phyloP scores from a whole-genome alignment of 1,140 invertebrate genomes.

The Cherax destructor region DNA sequence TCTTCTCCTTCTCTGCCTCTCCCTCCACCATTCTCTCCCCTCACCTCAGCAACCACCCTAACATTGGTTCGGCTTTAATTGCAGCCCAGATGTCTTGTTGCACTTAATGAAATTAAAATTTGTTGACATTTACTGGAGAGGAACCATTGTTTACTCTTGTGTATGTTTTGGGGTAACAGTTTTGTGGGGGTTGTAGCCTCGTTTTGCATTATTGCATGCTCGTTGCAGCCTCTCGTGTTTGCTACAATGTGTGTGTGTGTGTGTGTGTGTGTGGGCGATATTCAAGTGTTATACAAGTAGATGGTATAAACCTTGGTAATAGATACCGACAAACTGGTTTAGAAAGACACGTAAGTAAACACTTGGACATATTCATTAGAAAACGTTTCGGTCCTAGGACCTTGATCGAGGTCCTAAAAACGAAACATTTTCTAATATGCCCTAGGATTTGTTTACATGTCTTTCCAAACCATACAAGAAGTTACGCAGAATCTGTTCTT shows the following conservation, averaged over 20 bases:
- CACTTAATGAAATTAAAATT: slow-evolving; percentile 47
- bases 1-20: not conserved
- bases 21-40: not conserved
- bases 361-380: too few relatives aligned
- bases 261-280: too few relatives aligned
- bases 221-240: not conserved
- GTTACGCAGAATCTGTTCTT: too few relatives aligned
- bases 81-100: slow-evolving; percentile 35
- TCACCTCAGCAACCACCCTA: not conserved
- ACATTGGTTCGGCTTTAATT: slow-evolving; percentile 20
- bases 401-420: too few relatives aligned
- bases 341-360: too few relatives aligned
- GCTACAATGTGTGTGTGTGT: not conserved
- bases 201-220: not conserved
- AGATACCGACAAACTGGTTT: too few relatives aligned
- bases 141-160: slow-evolving; percentile 14
- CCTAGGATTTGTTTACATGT: too few relatives aligned
- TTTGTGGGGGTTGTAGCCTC: not conserved
- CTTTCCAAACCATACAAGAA: too few relatives aligned
- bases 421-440: too few relatives aligned
- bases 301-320: too few relatives aligned
- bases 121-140: slow-evolving; percentile 23
- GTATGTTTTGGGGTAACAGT: not conserved
- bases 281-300: too few relatives aligned
- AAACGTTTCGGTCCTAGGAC: too few relatives aligned